A percentile compares a stretch with the other conserved stretches of the same genome.
Evolutionary conservation across 2,113 vertebrate genomes (phyloP).

Genomic region (Pipa parva): DNA sequence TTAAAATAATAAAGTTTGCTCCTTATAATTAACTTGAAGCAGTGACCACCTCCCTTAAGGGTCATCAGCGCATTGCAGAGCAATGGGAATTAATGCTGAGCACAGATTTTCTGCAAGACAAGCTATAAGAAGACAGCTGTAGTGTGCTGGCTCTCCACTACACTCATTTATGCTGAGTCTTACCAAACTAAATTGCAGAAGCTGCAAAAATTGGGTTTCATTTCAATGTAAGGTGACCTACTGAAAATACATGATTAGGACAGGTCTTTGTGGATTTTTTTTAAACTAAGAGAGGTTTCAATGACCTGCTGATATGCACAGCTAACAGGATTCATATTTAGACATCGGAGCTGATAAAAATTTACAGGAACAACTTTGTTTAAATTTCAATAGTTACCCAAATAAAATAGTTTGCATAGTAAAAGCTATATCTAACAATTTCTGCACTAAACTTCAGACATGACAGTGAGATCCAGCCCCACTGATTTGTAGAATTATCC

Average conservation of each 20-base stretch:
- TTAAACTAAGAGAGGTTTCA: too few species aligned
- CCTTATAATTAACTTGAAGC: too few species aligned
- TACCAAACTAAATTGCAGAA: background rate
- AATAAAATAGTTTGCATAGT: too few species aligned
- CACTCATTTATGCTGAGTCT: slow-evolving; percentile 7
- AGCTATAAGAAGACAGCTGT: background rate
- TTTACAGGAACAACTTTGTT: too few species aligned
- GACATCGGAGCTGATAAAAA: too few species aligned
- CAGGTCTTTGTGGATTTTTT: background rate
- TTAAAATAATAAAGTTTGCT: too few species aligned
- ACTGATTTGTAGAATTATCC: too few species aligned
- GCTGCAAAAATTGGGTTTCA: background rate
- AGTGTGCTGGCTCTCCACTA: background rate
- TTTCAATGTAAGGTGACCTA: background rate
- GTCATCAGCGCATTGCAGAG: slow-evolving; percentile 6
- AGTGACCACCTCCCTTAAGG: background rate
- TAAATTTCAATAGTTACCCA: too few species aligned
- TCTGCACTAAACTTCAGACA: background rate
- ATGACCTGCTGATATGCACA: too few species aligned
- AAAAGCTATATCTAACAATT: too few species aligned
- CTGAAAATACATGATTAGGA: background rate
- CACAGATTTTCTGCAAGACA: background rate
- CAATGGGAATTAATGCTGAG: slow-evolving; percentile 12
- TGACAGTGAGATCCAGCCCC: too few species aligned
- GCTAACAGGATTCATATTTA: too few species aligned